Evolutionary conservation across 2,888 invertebrate genomes (phyloP), one percentile per base, ranked within the genome.

Genomic region (Anodontia alba): DNA sequence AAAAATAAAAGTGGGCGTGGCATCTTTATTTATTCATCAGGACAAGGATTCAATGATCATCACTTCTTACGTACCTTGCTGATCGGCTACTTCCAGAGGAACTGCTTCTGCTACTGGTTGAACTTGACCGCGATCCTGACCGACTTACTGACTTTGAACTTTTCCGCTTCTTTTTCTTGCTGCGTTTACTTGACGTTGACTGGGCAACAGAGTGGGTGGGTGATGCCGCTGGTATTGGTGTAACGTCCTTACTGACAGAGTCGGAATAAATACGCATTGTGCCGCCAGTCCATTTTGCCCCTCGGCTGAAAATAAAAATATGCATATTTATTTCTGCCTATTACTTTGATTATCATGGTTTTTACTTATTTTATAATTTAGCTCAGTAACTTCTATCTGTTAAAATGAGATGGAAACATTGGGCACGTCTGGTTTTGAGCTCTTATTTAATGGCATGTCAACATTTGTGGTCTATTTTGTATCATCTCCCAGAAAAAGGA

Each of bases 11-110:
- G n/a, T n/a, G n/a, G n/a, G n/a, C n/a, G n/a, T n/a, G n/a, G n/a
- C n/a, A n/a, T n/a, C n/a, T n/a, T n/a, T n/a, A n/a, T n/a, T n/a
- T n/a, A n/a, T n/a, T n/a, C n/a, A n/a, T n/a, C n/a, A n/a, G n/a
- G n/a, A n/a, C n/a, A n/a, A n/a, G n/a, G n/a, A n/a, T n/a, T n/a
- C 38, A 38, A 38, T 38, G 12, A 38, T 38, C 38, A 8, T n/a
- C n/a, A n/a, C n/a, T 38, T 38, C 38, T 8, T 38, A 68, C 87
- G 26, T 72, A 91, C 91, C 90, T 90, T 49, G 85, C 84, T 31
- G 91, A 91, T 69, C 93, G 91, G 90, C 94, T 94, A 86, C 94
- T 94, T 77, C 93, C 93, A 54, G 91, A 90, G 23, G 90, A 88
- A 17, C 92, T 91, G 29, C 94, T 91, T 86, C 92, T 89, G 80